Base-by-base conservation (phyloP, 2,797 vertebrate species). In the Morus bassanus region DNA sequence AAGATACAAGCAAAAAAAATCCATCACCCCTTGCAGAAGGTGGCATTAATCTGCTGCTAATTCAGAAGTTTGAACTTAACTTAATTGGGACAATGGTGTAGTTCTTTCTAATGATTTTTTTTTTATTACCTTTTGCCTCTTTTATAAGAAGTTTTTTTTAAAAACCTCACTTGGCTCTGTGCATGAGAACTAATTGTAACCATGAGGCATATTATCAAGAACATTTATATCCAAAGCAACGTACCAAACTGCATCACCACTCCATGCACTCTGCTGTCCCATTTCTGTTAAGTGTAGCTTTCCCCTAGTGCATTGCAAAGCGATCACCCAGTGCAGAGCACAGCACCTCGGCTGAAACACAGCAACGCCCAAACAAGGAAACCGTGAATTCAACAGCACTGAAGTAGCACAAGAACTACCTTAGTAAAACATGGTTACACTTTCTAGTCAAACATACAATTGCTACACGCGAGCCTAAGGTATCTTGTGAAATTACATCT, bases 261-360 rank as follows among this genome's bases (percentile, higher is more conserved):
- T 18, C 54, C 23, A 4, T 8, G 45, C 30, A 13, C 1, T 11
- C 11, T 17, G 28, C 74, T 33, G 13, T 8, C 18, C 46, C 8
- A 3, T 5, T 12, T 18, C 17, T 31, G 60, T 10, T 2, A 28
- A n/a, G 45, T 1, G 12, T 33, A n/a, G 54, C 35, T 18, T 46
- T 56, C 24, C 77, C 19, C 25, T 1, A 6, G 45, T 24, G 8
- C 9, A 2, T 4, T 4, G 9, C 5, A 14, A 25, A 16, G 46
- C 1, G 8, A 16, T 51, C 46, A 18, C 45, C 22, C 27, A 6
- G 24, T 0, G 11, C 4, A 13, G 2, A 5, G 67, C 5, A 25
- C 48, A 37, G 59, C 24, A 4, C 11, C 0, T 15, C 30, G 23
- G 27, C 78, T 35, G 8, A 13, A 45, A 50, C 43, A 45, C 35